Percentiles rank a stretch among this genome's conserved stretches.
phyloP scores from a whole-genome alignment of 2,113 vertebrate species.

The Aspiorhynchus laticeps region DNA sequence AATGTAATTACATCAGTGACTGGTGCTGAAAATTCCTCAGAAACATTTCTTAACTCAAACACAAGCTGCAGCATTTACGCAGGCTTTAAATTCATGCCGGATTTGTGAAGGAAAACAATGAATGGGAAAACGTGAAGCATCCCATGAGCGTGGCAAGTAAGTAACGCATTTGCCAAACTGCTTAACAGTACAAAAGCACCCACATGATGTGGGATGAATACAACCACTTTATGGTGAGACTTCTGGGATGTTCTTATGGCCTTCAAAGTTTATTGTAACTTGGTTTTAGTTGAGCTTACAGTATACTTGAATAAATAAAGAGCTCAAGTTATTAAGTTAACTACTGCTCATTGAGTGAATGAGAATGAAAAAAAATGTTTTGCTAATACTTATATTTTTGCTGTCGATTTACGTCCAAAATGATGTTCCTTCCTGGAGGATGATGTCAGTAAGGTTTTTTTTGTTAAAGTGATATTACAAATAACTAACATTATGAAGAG shows the following conservation, averaged over 20 bases:
- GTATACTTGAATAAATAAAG: neutral
- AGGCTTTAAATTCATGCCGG: constrained; percentile 17
- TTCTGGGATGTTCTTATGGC: neutral
- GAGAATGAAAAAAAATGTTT: neutral
- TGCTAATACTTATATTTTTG: neutral
- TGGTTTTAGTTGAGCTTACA: neutral
- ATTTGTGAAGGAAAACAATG: constrained; percentile 13
- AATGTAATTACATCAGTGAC: constrained; percentile 16
- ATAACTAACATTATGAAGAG: neutral
- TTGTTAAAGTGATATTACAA: neutral
- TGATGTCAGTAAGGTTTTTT: neutral
- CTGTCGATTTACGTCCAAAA: neutral
- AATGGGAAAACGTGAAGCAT: neutral
- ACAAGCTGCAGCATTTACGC: constrained; percentile 11
- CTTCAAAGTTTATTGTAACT: neutral
- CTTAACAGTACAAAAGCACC: neutral
- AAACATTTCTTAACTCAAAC: constrained; percentile 24
- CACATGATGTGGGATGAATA: neutral
- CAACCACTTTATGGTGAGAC: neutral
- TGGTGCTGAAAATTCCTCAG: constrained; percentile 4
- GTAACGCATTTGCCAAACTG: constrained; percentile 21
- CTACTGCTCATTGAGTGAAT: neutral
- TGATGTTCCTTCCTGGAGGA: neutral
- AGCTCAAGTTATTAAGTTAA: neutral
- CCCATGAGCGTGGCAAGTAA: neutral